Conservation (phyloP, 2,888 invertebrate genomes). For the Tetramorium bicarinatum region DNA sequence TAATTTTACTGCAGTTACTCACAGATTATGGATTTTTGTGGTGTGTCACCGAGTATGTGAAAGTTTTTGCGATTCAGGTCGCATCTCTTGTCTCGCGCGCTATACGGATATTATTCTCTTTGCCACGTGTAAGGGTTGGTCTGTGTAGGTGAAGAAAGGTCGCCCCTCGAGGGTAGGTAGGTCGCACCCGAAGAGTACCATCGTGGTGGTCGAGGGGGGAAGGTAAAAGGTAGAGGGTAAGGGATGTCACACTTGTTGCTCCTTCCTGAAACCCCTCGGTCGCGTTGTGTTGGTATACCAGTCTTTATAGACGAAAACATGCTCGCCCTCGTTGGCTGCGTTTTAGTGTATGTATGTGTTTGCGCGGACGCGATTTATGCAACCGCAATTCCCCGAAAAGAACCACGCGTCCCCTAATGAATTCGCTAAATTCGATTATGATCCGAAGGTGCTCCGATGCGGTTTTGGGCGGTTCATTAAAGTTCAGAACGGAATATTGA, state of each 20-base stretch:
- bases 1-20: slow-evolving; percentile 7
- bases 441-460: slow-evolving; percentile 1
- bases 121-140: slow-evolving; percentile 21
- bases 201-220: slow-evolving; percentile 58
- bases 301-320: slow-evolving; percentile 61
- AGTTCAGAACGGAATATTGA: slow-evolving; percentile 8
- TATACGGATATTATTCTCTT: slow-evolving; percentile 57
- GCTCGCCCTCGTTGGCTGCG: slow-evolving; percentile 27
- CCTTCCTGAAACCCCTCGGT: slow-evolving; percentile 70
- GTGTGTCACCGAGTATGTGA: not conserved
- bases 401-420: slow-evolving; percentile 42
- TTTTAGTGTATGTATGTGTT: slow-evolving; percentile 8
- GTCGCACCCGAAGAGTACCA: slow-evolving; percentile 61
- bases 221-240: slow-evolving; percentile 73
- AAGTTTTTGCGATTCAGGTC: slow-evolving; percentile 25
- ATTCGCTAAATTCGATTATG: slow-evolving; percentile 46
- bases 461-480: slow-evolving; percentile 27
- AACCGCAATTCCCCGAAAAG: slow-evolving; percentile 49
- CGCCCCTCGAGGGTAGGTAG: slow-evolving; percentile 61
- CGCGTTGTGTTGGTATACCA: slow-evolving; percentile 57
- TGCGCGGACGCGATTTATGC: slow-evolving; percentile 50
- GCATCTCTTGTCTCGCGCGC: slow-evolving; percentile 12
- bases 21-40: slow-evolving; percentile 3
- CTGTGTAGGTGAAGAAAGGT: slow-evolving; percentile 60
- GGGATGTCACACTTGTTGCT: slow-evolving; percentile 80